These are phyloP conservation scores for Zygogramma bicolorata DNA, from an alignment of 2,888 invertebrate species.

Conservation along the genomic window DNA sequence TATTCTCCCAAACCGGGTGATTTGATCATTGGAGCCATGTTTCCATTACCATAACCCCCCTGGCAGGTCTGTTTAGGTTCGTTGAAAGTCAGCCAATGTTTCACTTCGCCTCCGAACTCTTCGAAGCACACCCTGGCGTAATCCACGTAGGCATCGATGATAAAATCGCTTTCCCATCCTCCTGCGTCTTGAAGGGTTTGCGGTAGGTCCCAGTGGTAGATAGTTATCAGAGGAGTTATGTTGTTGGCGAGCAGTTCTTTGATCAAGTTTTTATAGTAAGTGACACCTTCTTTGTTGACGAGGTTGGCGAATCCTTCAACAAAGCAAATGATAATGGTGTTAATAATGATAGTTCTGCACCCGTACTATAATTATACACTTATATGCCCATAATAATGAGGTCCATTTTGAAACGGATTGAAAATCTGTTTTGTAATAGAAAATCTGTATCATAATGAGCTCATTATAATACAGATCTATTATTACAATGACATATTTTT, in stretches of 20 bases:
- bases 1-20: conserved; percentile 71
- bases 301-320: conserved; percentile 71
- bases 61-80: conserved; percentile 58
- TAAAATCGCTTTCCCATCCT: conserved; percentile 74
- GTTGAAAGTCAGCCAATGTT: conserved; percentile 71
- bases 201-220: conserved; percentile 71
- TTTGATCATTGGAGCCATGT: conserved; percentile 59
- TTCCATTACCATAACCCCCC: conserved; percentile 46
- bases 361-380: too few species aligned
- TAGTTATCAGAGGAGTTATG: conserved; percentile 70
- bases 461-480: too few species aligned
- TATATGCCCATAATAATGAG: too few species aligned
- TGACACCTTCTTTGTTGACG: conserved; percentile 77
- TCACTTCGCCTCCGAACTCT: conserved; percentile 56
- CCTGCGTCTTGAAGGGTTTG: conserved; percentile 71
- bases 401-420: too few species aligned
- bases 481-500: too few species aligned
- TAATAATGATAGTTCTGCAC: too few species aligned
- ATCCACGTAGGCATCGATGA: conserved; percentile 71
- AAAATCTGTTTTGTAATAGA: too few species aligned
- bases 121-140: conserved; percentile 68
- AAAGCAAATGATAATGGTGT: neutral
- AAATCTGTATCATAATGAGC: too few species aligned
- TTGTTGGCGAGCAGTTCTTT: conserved; percentile 67
- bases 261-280: conserved; percentile 56